Percentiles rank a stretch among this genome's conserved stretches.
These are phyloP conservation scores for Patagioenas fasciata DNA, from an alignment of 2,113 vertebrate genomes.

Conservation along the genomic window DNA sequence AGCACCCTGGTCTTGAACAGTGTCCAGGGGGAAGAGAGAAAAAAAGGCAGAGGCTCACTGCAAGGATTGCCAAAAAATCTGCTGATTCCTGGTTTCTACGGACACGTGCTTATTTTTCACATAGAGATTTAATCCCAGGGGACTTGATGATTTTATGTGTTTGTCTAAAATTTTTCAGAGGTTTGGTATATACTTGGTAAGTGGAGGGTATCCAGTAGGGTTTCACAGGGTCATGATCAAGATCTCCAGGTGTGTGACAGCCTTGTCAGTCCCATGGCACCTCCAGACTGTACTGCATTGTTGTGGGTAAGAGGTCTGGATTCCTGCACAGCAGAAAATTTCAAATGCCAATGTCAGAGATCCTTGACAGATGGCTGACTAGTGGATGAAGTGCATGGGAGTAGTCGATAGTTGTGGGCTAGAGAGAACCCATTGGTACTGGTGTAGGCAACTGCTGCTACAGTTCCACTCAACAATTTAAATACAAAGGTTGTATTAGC, in stretches of 20 bases:
- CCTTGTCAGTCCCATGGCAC: not conserved
- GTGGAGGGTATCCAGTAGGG: not conserved
- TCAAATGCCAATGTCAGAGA: rapidly evolving
- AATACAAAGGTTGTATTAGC: not conserved
- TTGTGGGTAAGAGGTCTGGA: not conserved
- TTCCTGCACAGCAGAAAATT: not conserved
- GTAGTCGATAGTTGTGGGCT: not conserved
- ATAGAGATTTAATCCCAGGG: not conserved
- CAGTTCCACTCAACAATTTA: not conserved
- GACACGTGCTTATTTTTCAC: not conserved
- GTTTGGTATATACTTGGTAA: not conserved
- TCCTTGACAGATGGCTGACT: not conserved
- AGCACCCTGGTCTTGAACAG: no score
- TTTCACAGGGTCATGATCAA: not conserved
- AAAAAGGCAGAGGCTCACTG: not conserved
- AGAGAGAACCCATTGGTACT: not conserved
- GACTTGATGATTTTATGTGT: not conserved
- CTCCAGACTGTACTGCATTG: not conserved
- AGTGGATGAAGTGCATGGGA: not conserved
- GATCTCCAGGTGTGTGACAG: not conserved
- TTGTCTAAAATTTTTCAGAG: not conserved
- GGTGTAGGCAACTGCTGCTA: not conserved
- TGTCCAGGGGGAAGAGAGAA: no score
- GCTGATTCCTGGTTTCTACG: not conserved
- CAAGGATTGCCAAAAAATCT: not conserved